Evolutionary conservation across 2,888 invertebrate genomes (phyloP).

Genomic region (Scotopteryx bipunctaria): DNA sequence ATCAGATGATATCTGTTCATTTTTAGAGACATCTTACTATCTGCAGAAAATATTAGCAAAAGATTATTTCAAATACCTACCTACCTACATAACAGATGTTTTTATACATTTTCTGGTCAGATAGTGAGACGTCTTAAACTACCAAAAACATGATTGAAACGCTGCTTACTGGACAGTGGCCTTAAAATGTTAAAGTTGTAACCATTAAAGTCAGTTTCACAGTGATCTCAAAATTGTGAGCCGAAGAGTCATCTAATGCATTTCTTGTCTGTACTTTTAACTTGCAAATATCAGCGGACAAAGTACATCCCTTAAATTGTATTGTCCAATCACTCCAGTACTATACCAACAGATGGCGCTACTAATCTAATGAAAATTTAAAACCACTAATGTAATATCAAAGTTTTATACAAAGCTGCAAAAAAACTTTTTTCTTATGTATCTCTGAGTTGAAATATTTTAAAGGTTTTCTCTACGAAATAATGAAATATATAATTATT

Average conservation of each 20-base stretch:
- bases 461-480: not conserved
- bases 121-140: not conserved
- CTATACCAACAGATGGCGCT: slow-evolving; percentile 30
- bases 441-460: not conserved
- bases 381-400: not conserved
- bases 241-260: slow-evolving; percentile 71
- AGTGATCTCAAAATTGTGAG: slow-evolving; percentile 79
- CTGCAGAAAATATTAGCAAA: too few species aligned
- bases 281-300: slow-evolving; percentile 43
- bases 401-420: too few species aligned
- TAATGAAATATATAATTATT: too few species aligned
- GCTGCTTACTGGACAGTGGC: slow-evolving; percentile 5
- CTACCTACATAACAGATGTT: not conserved
- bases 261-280: slow-evolving; percentile 55
- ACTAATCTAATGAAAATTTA: not conserved
- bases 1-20: too few species aligned
- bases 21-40: too few species aligned
- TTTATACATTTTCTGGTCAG: not conserved
- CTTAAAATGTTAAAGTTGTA: slow-evolving; percentile 33
- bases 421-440: too few species aligned
- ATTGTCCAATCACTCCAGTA: too few species aligned
- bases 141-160: not conserved
- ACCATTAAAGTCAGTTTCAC: slow-evolving; percentile 55
- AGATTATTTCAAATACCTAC: too few species aligned
- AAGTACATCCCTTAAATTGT: too few species aligned